Evolutionary conservation across 2,797 vertebrate species (phyloP).

Genomic region (Eulemur rubriventer): DNA sequence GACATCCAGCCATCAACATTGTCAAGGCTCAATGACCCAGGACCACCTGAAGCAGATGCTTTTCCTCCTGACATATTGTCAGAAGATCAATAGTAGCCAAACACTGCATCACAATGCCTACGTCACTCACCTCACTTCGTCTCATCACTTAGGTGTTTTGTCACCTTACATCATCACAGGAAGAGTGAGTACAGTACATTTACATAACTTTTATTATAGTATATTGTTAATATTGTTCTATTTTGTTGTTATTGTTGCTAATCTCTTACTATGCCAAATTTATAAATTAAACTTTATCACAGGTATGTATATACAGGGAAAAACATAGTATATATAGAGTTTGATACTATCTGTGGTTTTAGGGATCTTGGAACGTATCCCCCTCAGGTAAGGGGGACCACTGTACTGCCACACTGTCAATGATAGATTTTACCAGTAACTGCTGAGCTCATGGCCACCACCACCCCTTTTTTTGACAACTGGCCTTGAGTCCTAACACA

Average conservation of each 20-base stretch:
- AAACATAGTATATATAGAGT: background rate
- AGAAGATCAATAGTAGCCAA: background rate
- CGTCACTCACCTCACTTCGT: background rate
- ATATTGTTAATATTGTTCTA: background rate
- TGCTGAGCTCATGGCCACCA: background rate
- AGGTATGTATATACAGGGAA: background rate
- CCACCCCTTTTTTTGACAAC: background rate
- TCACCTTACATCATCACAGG: background rate
- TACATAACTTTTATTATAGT: background rate
- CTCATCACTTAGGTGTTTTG: background rate
- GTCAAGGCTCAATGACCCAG: background rate
- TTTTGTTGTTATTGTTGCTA: background rate
- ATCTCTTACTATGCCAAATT: background rate
- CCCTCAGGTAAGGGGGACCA: too few relatives aligned
- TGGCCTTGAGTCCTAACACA: background rate
- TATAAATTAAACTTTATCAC: background rate
- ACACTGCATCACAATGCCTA: background rate
- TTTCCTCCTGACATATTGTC: background rate
- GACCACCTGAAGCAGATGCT: background rate
- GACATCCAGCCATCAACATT: background rate
- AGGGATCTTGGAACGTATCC: background rate
- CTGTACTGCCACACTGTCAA: background rate
- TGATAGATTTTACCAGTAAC: background rate
- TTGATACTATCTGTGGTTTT: background rate
- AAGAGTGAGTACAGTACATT: background rate